These are phyloP conservation scores for Drosophila lutescens DNA, from an alignment of 2,888 invertebrate genomes.

Conservation along the genomic window DNA sequence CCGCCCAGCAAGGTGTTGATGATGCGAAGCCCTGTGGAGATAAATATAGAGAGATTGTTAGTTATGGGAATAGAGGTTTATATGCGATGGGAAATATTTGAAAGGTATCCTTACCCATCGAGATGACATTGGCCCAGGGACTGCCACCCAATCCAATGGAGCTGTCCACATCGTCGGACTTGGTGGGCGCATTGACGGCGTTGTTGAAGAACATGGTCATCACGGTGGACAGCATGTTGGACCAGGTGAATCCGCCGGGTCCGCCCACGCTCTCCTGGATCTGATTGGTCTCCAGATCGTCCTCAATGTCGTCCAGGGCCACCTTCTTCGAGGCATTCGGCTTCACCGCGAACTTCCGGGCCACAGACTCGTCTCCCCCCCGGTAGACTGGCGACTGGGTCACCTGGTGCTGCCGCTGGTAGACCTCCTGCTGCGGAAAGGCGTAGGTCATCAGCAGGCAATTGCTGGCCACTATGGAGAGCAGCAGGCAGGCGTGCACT, in stretches of 20 bases:
- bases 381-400: conserved; percentile 79
- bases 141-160: conserved; percentile 88
- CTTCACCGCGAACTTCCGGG: conserved; percentile 93
- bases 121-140: conserved; percentile 94
- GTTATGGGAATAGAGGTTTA: background rate
- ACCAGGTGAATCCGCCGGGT: conserved; percentile 93
- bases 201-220: conserved; percentile 95
- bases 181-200: conserved; percentile 87
- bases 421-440: conserved; percentile 86
- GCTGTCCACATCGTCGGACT: conserved; percentile 90
- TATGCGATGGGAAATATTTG: too few relatives aligned
- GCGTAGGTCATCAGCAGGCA: conserved; percentile 88
- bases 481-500: conserved; percentile 88
- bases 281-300: conserved; percentile 91
- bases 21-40: conserved; percentile 88
- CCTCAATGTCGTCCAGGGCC: conserved; percentile 91
- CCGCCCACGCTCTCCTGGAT: conserved; percentile 88
- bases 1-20: conserved; percentile 93
- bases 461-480: conserved; percentile 89
- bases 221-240: conserved; percentile 92
- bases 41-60: background rate
- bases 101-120: conserved; percentile 86
- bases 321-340: conserved; percentile 95
- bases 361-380: conserved; percentile 51
- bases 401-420: conserved; percentile 73